Base-by-base conservation (phyloP, 2,888 invertebrate species). In the Miltochrista miniata region DNA sequence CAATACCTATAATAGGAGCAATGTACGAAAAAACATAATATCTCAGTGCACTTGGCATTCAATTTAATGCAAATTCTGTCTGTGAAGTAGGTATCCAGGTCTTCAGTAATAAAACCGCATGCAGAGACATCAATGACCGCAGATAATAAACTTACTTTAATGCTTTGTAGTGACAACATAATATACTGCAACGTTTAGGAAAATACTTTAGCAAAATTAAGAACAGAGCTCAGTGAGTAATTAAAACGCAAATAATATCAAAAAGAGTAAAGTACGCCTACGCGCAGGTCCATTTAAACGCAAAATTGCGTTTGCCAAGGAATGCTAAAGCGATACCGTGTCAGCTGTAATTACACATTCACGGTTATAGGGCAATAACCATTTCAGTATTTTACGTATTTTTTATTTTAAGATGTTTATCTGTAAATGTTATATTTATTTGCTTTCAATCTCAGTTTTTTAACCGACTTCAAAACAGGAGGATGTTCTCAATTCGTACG, bases 171-270 rank as follows among this genome's bases (percentile, higher is more conserved):
- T 51, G 63, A 62, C 67, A 52, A 48, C 38, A 35, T 24, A 48
- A n/a, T 31, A 29, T 34, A 34, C 35, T 48, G 0, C 7, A 48
- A 40, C 12, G 29, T 47, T 35, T 40, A 9, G 15, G 44, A 55
- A 60, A 57, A 41, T 49, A 15, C 14, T 54, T 59, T 48, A 34
- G 40, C 46, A 36, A 45, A 37, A 68, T 59, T 39, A 57, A 59
- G 53, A 53, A 34, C 51, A 47, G 38, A 38, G 4, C 18, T 34
- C 40, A 33, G 35, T 18, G 12, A 35, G 51, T 56, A 69, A 68
- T 68, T 58, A 69, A 65, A 65, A 59, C 55, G 58, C 55, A 62
- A 69, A 64, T 61, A 65, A 24, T 37, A 56, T 10, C 37, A 24
- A 12, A 38, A 51, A 53, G n/a, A 45, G 44, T 36, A 29, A 45